These are phyloP conservation scores for Vidua macroura DNA, from an alignment of 2,113 vertebrate genomes.

Conservation along the genomic window DNA sequence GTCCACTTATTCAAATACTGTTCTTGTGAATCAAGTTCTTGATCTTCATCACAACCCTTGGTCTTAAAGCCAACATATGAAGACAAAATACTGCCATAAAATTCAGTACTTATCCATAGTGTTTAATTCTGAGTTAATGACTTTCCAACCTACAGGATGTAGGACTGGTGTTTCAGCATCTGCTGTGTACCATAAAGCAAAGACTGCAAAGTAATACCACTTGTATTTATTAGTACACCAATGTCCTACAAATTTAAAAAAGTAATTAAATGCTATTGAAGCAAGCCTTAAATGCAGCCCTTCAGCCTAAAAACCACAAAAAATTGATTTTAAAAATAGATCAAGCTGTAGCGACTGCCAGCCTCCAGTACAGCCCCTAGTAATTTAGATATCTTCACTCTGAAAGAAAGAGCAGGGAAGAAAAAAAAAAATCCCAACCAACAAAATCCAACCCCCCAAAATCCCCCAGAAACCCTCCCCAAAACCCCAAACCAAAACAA, in stretches of 20 bases:
- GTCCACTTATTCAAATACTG: conserved; percentile 35
- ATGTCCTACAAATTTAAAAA: conserved; percentile 60
- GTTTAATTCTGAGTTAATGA: conserved; percentile 80
- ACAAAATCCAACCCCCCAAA: neutral
- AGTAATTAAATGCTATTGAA: conserved; percentile 64
- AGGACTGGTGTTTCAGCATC: conserved; percentile 77
- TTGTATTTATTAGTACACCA: conserved; percentile 65
- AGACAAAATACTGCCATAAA: conserved; percentile 56
- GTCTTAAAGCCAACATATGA: conserved; percentile 55
- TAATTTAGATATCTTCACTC: conserved; percentile 42
- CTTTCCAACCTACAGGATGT: conserved; percentile 72
- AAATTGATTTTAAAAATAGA: conserved; percentile 63
- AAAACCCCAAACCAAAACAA: neutral
- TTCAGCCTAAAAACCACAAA: conserved; percentile 53
- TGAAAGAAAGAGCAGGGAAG: conserved; percentile 10
- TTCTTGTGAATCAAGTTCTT: conserved; percentile 18
- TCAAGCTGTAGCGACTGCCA: conserved; percentile 47
- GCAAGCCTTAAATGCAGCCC: conserved; percentile 64
- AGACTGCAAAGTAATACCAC: conserved; percentile 60
- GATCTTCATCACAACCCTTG: conserved; percentile 49
- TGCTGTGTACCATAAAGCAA: conserved; percentile 73
- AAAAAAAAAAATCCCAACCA: neutral
- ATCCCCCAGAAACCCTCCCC: neutral
- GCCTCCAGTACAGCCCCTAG: conserved; percentile 19
- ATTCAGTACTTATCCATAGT: conserved; percentile 73